Conservation (phyloP, 2,113 vertebrate genomes). For the Eupsittula cactorum region DNA sequence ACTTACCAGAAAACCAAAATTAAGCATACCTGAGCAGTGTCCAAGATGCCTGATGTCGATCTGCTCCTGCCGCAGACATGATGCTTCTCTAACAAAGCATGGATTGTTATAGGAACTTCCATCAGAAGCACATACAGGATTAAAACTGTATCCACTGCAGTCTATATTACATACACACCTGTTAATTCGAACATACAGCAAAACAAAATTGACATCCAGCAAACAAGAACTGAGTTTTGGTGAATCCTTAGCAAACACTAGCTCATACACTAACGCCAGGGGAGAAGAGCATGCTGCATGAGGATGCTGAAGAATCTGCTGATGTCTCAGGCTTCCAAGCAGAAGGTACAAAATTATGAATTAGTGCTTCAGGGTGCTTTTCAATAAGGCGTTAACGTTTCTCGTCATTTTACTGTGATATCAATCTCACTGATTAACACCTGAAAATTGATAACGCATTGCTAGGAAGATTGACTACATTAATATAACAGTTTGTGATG, state of each 20-base stretch:
- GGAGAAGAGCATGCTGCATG: rapidly evolving
- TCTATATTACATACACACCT: conserved; percentile 98
- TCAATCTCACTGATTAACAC: background rate
- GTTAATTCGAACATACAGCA: conserved; percentile 54
- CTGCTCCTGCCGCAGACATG: conserved; percentile 94
- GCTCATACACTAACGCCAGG: background rate
- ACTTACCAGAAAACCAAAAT: background rate
- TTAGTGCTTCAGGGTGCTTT: background rate
- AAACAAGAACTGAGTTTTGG: background rate
- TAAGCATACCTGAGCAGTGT: conserved; percentile 86
- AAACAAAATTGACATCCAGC: background rate
- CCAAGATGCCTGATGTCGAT: conserved; percentile 94
- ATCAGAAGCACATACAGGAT: conserved; percentile 93
- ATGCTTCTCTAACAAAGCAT: conserved; percentile 92
- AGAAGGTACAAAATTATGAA: background rate
- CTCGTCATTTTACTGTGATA: background rate
- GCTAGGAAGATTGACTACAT: background rate
- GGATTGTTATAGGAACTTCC: conserved; percentile 95
- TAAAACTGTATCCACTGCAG: conserved; percentile 96
- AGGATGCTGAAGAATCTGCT: background rate
- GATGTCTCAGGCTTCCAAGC: background rate
- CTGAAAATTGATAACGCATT: background rate
- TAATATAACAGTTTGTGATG: background rate
- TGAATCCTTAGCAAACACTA: background rate
- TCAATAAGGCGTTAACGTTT: background rate